A percentile compares a stretch with the other conserved stretches of the same genome.
Evolutionary conservation across 2,113 vertebrate genomes (phyloP).

Genomic region (Delphinapterus leucas): DNA sequence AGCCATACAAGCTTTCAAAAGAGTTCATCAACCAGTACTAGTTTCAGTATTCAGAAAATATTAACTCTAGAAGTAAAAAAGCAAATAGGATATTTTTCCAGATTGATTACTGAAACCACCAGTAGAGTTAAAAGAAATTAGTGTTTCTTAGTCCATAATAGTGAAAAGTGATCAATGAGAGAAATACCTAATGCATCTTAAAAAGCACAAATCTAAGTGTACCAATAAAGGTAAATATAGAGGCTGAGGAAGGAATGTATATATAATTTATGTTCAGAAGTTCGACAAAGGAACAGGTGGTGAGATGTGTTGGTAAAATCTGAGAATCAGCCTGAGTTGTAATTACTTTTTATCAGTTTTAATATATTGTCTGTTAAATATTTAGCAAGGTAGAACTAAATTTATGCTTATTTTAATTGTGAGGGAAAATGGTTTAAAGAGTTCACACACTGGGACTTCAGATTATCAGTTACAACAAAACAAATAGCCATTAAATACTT

Average conservation of each 20-base stretch:
- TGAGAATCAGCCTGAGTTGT: neutral
- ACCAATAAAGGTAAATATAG: neutral
- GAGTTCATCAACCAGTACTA: neutral
- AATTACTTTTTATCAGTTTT: constrained; percentile 27
- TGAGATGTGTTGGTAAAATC: neutral
- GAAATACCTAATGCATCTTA: neutral
- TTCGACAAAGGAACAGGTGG: neutral
- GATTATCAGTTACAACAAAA: neutral
- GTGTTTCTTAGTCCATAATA: neutral
- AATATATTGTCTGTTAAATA: constrained; percentile 30
- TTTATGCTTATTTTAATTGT: constrained; percentile 14
- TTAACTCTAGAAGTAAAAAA: constrained; percentile 22
- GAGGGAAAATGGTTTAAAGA: constrained; percentile 7
- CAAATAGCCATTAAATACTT: constrained; percentile 22
- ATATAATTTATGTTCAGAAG: neutral
- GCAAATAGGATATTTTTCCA: neutral
- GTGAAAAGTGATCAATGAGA: constrained; percentile 16
- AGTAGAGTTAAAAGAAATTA: neutral
- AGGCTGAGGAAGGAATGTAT: neutral
- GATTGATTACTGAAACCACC: neutral
- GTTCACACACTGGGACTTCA: neutral
- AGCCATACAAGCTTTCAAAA: constrained; percentile 40
- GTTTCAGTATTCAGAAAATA: constrained; percentile 19
- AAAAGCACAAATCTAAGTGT: neutral
- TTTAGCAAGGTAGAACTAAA: neutral